Conservation (phyloP, 2,113 vertebrate species). For the Zosterops lateralis region DNA sequence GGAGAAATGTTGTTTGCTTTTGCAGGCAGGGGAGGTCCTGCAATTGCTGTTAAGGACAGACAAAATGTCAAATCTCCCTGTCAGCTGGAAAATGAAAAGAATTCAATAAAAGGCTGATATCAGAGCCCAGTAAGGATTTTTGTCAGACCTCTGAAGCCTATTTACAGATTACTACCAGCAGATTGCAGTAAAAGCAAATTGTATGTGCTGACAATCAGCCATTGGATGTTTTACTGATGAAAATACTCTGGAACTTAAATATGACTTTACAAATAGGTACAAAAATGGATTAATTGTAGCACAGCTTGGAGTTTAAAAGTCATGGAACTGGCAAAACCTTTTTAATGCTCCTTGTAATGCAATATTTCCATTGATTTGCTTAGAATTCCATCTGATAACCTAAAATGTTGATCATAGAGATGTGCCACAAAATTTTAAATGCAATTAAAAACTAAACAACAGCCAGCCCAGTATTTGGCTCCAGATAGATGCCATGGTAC, state of each 20-base stretch:
- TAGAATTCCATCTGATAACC: not conserved
- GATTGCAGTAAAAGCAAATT: not conserved
- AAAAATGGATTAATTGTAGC: not conserved
- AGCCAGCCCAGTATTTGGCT: not conserved
- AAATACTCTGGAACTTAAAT: not conserved
- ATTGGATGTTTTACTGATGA: not conserved
- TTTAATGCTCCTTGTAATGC: not conserved
- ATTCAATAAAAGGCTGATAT: not conserved
- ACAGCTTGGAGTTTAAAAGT: not conserved
- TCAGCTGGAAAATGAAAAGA: not conserved
- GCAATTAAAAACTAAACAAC: not conserved
- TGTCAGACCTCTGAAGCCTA: not conserved
- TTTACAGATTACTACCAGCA: not conserved
- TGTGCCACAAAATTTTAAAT: not conserved
- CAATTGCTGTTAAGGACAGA: not conserved
- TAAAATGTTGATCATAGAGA: not conserved
- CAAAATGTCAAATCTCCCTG: not conserved
- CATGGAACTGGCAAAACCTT: not conserved
- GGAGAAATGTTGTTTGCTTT: not conserved
- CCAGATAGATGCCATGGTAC: not conserved
- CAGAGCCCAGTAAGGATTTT: not conserved
- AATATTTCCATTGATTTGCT: not conserved
- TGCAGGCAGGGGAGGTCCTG: not conserved
- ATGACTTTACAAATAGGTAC: not conserved
- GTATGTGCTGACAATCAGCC: not conserved